Base-by-base conservation (phyloP, 2,888 invertebrate species). In the Flexamia atlantica region DNA sequence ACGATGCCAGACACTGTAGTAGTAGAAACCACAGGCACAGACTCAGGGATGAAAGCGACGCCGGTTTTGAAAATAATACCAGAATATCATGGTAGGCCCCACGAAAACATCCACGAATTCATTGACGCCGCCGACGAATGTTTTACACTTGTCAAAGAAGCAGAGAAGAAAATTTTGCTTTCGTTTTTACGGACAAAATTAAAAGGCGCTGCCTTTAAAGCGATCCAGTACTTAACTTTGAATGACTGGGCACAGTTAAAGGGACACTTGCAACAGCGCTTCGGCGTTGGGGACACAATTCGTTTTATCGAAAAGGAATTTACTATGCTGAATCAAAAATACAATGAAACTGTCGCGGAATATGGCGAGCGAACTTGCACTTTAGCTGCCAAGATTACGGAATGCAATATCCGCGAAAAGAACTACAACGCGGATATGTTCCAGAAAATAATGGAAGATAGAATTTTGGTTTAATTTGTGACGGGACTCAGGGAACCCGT, bases 301-400 rank as follows among this genome's bases (percentile, higher is more conserved):
- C 46, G 50, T 14, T 80, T 25, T 53, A 28, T 81, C 28, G 81
- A 60, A 30, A 79, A 79, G 14, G 81, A 81, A 23, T 81, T 81
- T 32, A 32, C 81, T 12, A 17, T 81, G n/a, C 36, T 81, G 14
- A 32, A 2, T 10, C 81, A 81, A 40, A 36, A 23, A 10, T n/a
- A 30, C 5, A 53, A 36, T 1, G 60, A 81, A 57, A 30, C 81
- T 20, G 60, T 81, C 7, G 53, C 57, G 7, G 60, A 81, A n/a
- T 81, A 32, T 53, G 81, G 81, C 0, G 57, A 57, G 57, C 12
- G 79, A 2, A 28, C 79, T 1, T 79, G 79, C 32, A 79, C 25
- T 1, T 23, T 79, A 28, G 81, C 53, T 0, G 53, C 81, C 4
- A 81, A 81, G n/a, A 81, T 81, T 30, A n/a, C 81, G 5, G 81